Evolutionary conservation across 2,888 invertebrate genomes (phyloP).

Genomic region (Andrena praecox): DNA sequence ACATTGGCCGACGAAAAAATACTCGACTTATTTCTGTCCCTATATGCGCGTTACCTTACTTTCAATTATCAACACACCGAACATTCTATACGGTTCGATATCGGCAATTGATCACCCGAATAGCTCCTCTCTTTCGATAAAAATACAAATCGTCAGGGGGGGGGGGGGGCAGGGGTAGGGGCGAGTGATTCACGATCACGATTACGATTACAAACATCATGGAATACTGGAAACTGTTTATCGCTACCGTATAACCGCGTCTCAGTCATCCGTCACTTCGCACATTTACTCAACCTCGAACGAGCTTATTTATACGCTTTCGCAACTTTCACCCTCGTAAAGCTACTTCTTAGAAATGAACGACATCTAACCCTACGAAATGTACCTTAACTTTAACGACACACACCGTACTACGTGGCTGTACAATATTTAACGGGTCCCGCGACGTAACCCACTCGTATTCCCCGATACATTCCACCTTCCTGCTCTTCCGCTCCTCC

Average conservation of each 20-base stretch:
- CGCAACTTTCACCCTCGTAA: slow-evolving; percentile 23
- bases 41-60: slow-evolving; percentile 69
- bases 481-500: not conserved
- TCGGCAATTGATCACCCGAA: slow-evolving; percentile 33
- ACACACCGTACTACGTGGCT: slow-evolving; percentile 67
- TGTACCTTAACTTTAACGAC: slow-evolving; percentile 68
- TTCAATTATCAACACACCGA: slow-evolving; percentile 74
- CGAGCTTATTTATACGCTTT: slow-evolving; percentile 11
- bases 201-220: slow-evolving; percentile 80
- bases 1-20: slow-evolving; percentile 82
- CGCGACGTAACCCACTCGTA: slow-evolving; percentile 24
- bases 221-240: slow-evolving; percentile 80
- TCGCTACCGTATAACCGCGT: slow-evolving; percentile 49
- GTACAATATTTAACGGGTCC: slow-evolving; percentile 64
- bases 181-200: slow-evolving; percentile 76
- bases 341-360: slow-evolving; percentile 66
- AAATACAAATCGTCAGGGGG: slow-evolving; percentile 44
- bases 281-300: not conserved
- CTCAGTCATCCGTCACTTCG: slow-evolving; percentile 17
- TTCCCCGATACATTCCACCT: not conserved
- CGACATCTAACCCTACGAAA: slow-evolving; percentile 67
- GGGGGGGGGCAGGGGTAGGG: slow-evolving; percentile 1
- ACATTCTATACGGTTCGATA: slow-evolving; percentile 26
- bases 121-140: slow-evolving; percentile 47
- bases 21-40: slow-evolving; percentile 65